Evolutionary conservation across 2,888 invertebrate species (phyloP), one percentile per base, ranked within the genome.

Genomic region (Uloborus plumipes): DNA sequence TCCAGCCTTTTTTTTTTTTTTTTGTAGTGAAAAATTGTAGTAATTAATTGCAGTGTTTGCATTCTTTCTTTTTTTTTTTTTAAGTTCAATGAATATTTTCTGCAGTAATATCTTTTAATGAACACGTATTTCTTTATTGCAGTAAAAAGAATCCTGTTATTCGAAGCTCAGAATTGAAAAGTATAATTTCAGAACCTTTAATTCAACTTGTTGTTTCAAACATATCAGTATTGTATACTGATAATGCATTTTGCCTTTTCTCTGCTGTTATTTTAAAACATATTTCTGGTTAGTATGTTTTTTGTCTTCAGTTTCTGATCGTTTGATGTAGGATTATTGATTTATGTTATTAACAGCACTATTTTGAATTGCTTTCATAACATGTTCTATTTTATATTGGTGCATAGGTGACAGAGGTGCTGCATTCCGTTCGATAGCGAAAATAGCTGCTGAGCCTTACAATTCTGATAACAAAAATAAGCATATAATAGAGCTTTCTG

Each of bases 181-280:
- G 92, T 72, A 91, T 91, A n/a, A 91, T 93, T n/a, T 90, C 92
- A 55, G 91, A 92, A 0, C 90, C 90, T 1, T 88, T 94, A 59
- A 90, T 92, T 16, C 88, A 90, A 9, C 89, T 91, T 14, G 91
- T 94, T 49, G 88, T 89, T 11, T 89, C 90, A n/a, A 91, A 94
- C 73, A 90, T 93, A 0, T 88, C 90, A 50, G 92, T 92, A 86
- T 95, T 95, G 94, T 88, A 95, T 7, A 91, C 91, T 20, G 92
- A 91, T 85, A 92, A 93, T 82, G 91, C 92, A 14, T 91, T 93
- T 73, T 92, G 93, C 84, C 89, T 94, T 86, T 91, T 94, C 65
- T 92, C 94, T n/a, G 89, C 93, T 0, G 93, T 93, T 53, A 92
- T 94, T 81, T 87, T 95, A 2, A 93, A 93, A 87, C 91, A 92